phyloP scores from a whole-genome alignment of 2,113 vertebrate genomes.

The Xyliphius kryptos region DNA sequence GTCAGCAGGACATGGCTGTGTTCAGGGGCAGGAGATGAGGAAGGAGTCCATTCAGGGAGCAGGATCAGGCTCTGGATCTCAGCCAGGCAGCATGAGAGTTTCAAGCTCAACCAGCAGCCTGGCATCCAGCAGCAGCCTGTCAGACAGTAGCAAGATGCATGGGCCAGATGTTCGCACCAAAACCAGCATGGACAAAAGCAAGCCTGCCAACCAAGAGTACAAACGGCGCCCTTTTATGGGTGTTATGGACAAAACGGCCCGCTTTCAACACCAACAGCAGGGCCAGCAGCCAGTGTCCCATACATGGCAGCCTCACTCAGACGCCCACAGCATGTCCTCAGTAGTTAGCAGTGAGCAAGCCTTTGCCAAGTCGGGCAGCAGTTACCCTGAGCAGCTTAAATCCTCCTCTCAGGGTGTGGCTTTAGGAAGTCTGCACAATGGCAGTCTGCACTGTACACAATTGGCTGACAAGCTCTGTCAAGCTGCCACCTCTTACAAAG shows the following conservation, averaged over 20 bases:
- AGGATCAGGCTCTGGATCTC: slow-evolving; percentile 48
- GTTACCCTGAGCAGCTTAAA: slow-evolving; percentile 66
- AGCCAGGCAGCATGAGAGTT: slow-evolving; percentile 63
- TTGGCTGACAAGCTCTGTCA: slow-evolving; percentile 69
- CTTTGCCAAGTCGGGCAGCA: slow-evolving; percentile 62
- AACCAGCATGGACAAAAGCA: slow-evolving; percentile 60
- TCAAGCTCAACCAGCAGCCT: slow-evolving; percentile 81
- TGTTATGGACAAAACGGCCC: slow-evolving; percentile 85
- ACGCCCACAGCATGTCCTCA: slow-evolving; percentile 55
- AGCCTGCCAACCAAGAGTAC: slow-evolving; percentile 77
- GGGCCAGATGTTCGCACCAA: slow-evolving; percentile 78
- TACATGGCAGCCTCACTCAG: slow-evolving; percentile 73
- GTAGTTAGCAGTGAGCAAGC: too few relatives aligned
- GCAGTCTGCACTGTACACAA: slow-evolving; percentile 66
- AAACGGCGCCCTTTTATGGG: slow-evolving; percentile 91
- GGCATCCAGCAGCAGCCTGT: slow-evolving; percentile 75
- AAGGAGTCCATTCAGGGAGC: slow-evolving; percentile 45
- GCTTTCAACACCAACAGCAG: slow-evolving; percentile 68
- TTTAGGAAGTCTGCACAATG: slow-evolving; percentile 67
- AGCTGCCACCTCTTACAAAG: slow-evolving; percentile 63
- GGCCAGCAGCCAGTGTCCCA: slow-evolving; percentile 53
- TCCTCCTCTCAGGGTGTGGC: slow-evolving; percentile 53
- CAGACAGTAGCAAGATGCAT: slow-evolving; percentile 71
- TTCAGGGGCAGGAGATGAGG: slow-evolving; percentile 52
- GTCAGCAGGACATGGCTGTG: slow-evolving; percentile 41